phyloP scores from a whole-genome alignment of 2,888 invertebrate genomes.

The Drosophila mettleri region DNA sequence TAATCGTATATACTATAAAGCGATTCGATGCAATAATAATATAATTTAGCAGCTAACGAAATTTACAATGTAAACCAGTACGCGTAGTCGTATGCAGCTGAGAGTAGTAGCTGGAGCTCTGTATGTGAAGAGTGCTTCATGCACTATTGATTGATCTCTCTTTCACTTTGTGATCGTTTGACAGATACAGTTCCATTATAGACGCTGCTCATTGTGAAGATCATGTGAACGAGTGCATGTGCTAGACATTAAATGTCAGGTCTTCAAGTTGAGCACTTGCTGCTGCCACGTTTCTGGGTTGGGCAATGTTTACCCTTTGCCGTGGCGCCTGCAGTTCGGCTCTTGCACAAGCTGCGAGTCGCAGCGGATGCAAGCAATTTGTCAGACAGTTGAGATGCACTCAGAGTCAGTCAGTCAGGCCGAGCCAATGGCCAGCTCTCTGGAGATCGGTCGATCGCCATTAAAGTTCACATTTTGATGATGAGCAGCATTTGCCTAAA shows the following conservation, averaged over 20 bases:
- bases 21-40: background rate
- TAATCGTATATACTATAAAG: constrained; percentile 7
- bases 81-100: no score
- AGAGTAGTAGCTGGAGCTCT: background rate
- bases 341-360: constrained; percentile 29
- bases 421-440: constrained; percentile 4
- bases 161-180: constrained; percentile 1
- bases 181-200: constrained; percentile 10
- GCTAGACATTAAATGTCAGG: constrained; percentile 52
- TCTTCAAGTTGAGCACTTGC: constrained; percentile 25
- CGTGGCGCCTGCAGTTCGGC: constrained; percentile 20
- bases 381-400: constrained; percentile 49
- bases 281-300: constrained; percentile 35
- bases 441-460: constrained; percentile 12
- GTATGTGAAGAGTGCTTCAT: background rate
- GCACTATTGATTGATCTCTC: background rate
- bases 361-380: constrained; percentile 73
- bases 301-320: constrained; percentile 40
- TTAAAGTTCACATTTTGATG: constrained; percentile 27
- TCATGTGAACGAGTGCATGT: background rate
- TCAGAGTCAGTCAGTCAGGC: constrained; percentile 10
- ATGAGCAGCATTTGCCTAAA: constrained; percentile 23
- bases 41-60: background rate
- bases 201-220: constrained; percentile 2
- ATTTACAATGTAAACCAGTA: background rate